These are phyloP conservation scores for Pangasius larnaudii DNA, from an alignment of 2,797 vertebrate species.

Conservation along the genomic window DNA sequence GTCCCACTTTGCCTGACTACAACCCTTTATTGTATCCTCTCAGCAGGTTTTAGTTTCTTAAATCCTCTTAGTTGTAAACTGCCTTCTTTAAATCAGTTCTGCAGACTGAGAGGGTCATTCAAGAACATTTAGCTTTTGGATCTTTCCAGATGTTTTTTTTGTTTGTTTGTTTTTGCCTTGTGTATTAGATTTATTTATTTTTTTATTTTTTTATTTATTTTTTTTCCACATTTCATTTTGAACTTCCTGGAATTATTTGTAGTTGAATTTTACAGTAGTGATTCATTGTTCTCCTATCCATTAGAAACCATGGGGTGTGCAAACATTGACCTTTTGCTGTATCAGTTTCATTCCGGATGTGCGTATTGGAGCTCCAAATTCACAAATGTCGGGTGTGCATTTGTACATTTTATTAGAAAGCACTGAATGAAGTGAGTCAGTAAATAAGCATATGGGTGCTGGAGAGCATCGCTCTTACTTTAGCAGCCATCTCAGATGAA, in stretches of 20 bases:
- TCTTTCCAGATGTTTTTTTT: background rate
- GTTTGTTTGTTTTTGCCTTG: background rate
- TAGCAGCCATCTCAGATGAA: conserved; percentile 32
- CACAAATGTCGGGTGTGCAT: background rate
- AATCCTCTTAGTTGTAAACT: background rate
- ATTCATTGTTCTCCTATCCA: conserved; percentile 8
- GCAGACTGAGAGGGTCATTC: background rate
- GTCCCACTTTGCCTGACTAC: background rate
- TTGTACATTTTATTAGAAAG: background rate
- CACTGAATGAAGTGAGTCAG: background rate
- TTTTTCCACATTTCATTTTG: background rate
- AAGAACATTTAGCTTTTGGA: background rate
- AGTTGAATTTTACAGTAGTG: background rate
- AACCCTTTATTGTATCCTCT: background rate
- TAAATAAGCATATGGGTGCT: conserved; percentile 43
- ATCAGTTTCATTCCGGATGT: conserved; percentile 3
- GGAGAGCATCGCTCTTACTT: conserved; percentile 23
- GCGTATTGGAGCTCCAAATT: background rate
- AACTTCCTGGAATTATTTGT: conserved; percentile 10
- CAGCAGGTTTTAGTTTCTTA: background rate
- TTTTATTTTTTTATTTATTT: background rate
- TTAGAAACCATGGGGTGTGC: background rate
- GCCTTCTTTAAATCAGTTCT: background rate
- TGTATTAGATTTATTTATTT: background rate
- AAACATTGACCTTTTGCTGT: background rate